Evolutionary conservation across 53 echinoderm and acorn worm species (phyloP).

Genomic region (Stichopus horrens): DNA sequence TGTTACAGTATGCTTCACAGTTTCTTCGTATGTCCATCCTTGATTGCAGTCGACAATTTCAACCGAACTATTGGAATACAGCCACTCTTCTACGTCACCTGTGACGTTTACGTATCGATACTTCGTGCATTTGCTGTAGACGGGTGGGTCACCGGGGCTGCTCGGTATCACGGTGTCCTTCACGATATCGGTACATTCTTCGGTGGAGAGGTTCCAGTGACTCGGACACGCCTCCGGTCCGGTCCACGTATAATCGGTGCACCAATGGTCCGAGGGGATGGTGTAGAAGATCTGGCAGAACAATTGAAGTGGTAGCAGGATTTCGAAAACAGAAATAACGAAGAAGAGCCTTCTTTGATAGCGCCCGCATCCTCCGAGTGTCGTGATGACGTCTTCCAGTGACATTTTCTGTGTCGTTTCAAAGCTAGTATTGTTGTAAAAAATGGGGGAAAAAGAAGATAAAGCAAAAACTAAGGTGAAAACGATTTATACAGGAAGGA

Average conservation of each 20-base stretch:
- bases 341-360: conserved; percentile 11
- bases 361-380: conserved; percentile 8
- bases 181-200: neutral
- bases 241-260: neutral
- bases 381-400: neutral
- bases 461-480: neutral
- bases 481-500: too few species aligned
- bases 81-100: neutral
- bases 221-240: neutral
- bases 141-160: neutral
- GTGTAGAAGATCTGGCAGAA: conserved; percentile 15
- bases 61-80: neutral
- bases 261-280: conserved; percentile 11
- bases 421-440: neutral
- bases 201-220: neutral
- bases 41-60: neutral
- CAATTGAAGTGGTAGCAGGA: neutral
- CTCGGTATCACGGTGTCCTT: neutral
- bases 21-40: neutral
- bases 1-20: neutral
- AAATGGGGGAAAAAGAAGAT: neutral
- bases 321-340: neutral
- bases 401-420: neutral
- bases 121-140: conserved; percentile 1
- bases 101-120: neutral